A percentile compares a stretch with the other conserved stretches of the same genome.
Conservation (phyloP, 2,113 vertebrate species). For the Marmota flaviventris region DNA sequence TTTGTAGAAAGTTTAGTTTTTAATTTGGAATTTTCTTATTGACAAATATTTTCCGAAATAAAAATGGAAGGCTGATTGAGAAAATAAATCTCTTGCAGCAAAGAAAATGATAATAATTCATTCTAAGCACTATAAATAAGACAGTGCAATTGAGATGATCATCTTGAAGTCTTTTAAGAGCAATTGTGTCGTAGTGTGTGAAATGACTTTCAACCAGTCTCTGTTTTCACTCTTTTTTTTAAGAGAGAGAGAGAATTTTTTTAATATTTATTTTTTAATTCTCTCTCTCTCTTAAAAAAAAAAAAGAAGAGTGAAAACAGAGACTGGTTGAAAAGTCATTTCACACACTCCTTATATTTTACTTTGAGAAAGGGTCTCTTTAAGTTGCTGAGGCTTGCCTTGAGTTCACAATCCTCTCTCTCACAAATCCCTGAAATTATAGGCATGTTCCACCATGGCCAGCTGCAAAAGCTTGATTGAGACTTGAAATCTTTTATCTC, state of each 20-base stretch:
- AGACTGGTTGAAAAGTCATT: no score
- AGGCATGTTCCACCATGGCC: background rate
- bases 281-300: no score
- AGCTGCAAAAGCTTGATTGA: no score
- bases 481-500: background rate
- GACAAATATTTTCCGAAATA: background rate
- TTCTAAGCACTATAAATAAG: no score
- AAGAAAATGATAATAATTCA: background rate
- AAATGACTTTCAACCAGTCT: background rate
- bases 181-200: background rate
- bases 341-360: no score
- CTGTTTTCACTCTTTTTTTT: background rate
- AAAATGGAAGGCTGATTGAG: background rate
- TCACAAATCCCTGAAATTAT: background rate
- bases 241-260: no score
- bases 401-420: background rate
- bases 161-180: background rate
- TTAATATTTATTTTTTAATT: no score
- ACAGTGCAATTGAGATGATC: rapidly evolving
- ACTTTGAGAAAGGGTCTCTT: no score
- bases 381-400: background rate
- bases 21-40: background rate
- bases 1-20: background rate
- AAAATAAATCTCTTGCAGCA: background rate
- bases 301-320: no score